phyloP scores from a whole-genome alignment of 2,888 invertebrate genomes.

The Dyspetes luteomarginatus region DNA sequence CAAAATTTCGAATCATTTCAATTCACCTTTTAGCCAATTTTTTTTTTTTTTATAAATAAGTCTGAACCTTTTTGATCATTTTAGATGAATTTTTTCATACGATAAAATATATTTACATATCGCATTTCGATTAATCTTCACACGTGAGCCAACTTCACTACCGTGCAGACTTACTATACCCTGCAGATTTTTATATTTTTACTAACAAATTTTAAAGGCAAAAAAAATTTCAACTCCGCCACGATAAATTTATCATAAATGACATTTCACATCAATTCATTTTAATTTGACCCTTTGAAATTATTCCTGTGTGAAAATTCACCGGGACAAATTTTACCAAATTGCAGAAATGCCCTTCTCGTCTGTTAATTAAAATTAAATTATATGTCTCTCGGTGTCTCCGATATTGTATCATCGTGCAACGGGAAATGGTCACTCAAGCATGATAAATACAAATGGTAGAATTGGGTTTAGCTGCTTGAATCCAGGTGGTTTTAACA shows the following conservation, averaged over 20 bases:
- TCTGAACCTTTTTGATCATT: too few relatives aligned
- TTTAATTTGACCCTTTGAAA: conserved; percentile 22
- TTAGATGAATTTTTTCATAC: too few relatives aligned
- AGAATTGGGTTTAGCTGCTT: conserved; percentile 66
- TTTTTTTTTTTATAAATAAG: too few relatives aligned
- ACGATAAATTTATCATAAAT: neutral
- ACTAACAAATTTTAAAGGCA: neutral
- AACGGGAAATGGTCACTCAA: conserved; percentile 67
- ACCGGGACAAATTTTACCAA: conserved; percentile 47
- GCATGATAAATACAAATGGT: conserved; percentile 74
- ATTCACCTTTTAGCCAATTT: too few relatives aligned
- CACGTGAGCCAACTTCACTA: neutral
- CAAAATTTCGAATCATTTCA: too few relatives aligned
- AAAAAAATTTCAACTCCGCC: too few relatives aligned
- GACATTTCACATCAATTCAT: too few relatives aligned
- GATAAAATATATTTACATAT: too few relatives aligned
- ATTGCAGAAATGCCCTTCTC: conserved; percentile 51
- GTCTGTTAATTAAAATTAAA: conserved; percentile 73
- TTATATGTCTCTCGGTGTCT: conserved; percentile 54
- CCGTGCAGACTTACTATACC: too few relatives aligned
- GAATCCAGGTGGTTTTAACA: conserved; percentile 78
- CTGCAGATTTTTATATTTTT: too few relatives aligned
- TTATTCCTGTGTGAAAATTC: conserved; percentile 33
- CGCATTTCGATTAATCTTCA: conserved; percentile 5
- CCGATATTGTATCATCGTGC: conserved; percentile 68